A percentile compares a stretch with the other conserved stretches of the same genome.
phyloP scores from a whole-genome alignment of 2,888 invertebrate genomes.

The Branchipolynoe longqiensis region DNA sequence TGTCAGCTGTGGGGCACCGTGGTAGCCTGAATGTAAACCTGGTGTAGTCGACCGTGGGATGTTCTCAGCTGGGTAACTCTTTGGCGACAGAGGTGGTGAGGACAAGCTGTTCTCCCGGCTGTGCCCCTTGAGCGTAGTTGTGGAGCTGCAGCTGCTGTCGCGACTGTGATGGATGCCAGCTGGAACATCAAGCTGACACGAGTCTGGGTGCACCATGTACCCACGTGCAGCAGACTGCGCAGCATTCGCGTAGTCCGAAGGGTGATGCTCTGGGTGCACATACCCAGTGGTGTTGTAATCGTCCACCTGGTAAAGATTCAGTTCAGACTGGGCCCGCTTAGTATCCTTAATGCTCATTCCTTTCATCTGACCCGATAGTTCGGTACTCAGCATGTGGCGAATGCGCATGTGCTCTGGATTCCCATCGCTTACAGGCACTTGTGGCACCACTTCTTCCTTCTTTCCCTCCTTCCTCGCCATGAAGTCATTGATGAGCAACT shows the following conservation, averaged over 20 bases:
- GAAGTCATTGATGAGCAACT: constrained; percentile 52
- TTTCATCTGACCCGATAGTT: constrained; percentile 46
- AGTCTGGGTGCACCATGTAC: constrained; percentile 48
- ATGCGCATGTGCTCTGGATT: constrained; percentile 46
- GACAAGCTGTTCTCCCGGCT: constrained; percentile 55
- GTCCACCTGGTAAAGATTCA: constrained; percentile 42
- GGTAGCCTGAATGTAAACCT: background rate
- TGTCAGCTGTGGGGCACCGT: background rate
- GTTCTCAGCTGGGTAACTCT: constrained; percentile 8
- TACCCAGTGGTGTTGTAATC: background rate
- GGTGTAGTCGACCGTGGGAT: background rate
- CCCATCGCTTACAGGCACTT: background rate
- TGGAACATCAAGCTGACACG: background rate
- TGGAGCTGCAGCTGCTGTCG: constrained; percentile 55
- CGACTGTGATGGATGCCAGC: constrained; percentile 34
- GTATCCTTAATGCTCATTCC: constrained; percentile 31
- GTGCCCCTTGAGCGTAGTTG: constrained; percentile 45
- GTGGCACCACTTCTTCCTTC: constrained; percentile 9
- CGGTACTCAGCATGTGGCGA: constrained; percentile 5
- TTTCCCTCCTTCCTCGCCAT: constrained; percentile 47
- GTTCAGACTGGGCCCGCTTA: constrained; percentile 28
- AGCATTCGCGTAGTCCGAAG: background rate
- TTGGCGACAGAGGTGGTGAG: constrained; percentile 1
- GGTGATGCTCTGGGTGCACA: background rate
- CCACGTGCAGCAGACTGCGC: background rate